Evolutionary conservation across 1,140 invertebrate species (phyloP).

Genomic region (Solenopsis invicta): DNA sequence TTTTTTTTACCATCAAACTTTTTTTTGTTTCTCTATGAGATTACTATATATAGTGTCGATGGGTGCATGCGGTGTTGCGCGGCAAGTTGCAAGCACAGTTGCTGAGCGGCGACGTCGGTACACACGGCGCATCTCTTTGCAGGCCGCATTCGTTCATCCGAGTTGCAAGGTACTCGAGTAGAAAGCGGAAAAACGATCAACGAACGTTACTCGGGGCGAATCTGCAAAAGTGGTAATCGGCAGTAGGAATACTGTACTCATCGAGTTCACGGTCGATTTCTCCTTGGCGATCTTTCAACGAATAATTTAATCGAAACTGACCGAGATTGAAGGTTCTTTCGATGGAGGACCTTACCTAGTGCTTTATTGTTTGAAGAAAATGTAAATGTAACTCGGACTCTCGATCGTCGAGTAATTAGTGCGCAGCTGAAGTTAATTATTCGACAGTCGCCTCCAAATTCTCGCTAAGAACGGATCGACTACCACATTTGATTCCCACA

Average conservation of each 20-base stretch:
- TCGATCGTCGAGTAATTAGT: slow-evolving; percentile 1
- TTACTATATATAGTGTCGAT: slow-evolving; percentile 68
- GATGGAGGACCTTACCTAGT: background rate
- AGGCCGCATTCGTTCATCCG: slow-evolving; percentile 29
- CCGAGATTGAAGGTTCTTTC: background rate
- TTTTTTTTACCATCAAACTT: background rate
- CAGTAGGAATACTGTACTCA: background rate
- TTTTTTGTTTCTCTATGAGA: slow-evolving; percentile 40
- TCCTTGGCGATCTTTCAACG: background rate
- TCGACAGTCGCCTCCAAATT: background rate
- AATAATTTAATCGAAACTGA: background rate
- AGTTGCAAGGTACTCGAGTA: slow-evolving; percentile 34
- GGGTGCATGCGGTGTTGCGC: slow-evolving; percentile 81
- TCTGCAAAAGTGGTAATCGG: slow-evolving; percentile 48
- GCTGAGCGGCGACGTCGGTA: slow-evolving; percentile 63
- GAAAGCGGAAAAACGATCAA: slow-evolving; percentile 17
- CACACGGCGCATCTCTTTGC: slow-evolving; percentile 25
- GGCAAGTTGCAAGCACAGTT: slow-evolving; percentile 69
- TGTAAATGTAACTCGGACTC: background rate
- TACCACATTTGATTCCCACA: slow-evolving; percentile 5
- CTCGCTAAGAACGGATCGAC: background rate
- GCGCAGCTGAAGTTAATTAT: background rate
- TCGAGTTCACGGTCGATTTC: slow-evolving; percentile 13
- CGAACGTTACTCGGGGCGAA: slow-evolving; percentile 15
- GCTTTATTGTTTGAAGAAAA: background rate